Evolutionary conservation across 2,888 invertebrate species (phyloP), one percentile per base, ranked within the genome.

Genomic region (Saturnia pavonia): DNA sequence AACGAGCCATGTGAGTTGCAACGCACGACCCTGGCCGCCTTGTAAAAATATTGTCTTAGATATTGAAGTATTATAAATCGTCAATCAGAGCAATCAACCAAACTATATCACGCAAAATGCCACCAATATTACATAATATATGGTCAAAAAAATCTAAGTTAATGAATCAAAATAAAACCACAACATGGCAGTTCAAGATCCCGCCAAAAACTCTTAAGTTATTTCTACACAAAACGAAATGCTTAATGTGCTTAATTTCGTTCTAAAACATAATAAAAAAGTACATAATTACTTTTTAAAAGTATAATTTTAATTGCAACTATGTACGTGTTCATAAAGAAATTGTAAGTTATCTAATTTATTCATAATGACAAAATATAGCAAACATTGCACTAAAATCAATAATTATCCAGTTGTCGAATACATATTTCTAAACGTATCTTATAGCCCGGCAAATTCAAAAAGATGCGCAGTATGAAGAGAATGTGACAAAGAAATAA

Each of bases 351-450:
- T 14, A 25, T 27, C 3, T 60, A 27, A 60, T 12, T 60, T 27
- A 14, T 27, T 60, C 27, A 16, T 65, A 40, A 40, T 9, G n/a
- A 65, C 40, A 40, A 60, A 65, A 40, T 65, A 19, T n/a, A 65
- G 16, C n/a, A n/a, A 63, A 65, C 0, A 40, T 40, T n/a, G 40
- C 22, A 65, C 40, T 40, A 69, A 70, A 69, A 73, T 70, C 67
- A 68, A 69, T 68, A 34, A 34, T 2, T 34, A 69, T 25, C 14
- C n/a, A 34, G 48, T 65, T 68, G 67, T 19, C 51, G n/a, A 40
- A 25, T 54, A 63, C 51, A 25, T 22, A 67, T 42, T 78, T 72
- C 69, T 11, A 66, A 72, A 79, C 80, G 77, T 67, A 72, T 22
- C 40, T 22, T 74, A 72, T 73, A 71, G 72, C 74, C 71, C 74